Conservation (phyloP, 2,797 vertebrate genomes). For the Muraenolepis orangiensis region DNA sequence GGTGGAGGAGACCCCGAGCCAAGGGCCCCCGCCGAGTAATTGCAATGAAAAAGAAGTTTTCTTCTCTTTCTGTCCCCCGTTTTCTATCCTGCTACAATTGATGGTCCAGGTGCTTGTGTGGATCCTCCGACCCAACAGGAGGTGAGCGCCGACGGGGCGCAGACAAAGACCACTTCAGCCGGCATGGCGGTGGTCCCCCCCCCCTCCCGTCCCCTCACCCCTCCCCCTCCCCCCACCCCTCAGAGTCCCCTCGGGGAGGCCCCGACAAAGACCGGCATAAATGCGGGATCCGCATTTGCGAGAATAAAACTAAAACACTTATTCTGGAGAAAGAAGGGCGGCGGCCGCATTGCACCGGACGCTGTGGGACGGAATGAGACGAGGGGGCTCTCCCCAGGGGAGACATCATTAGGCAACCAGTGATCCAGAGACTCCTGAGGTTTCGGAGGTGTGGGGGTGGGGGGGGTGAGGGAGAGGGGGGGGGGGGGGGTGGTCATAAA, state of each 20-base stretch:
- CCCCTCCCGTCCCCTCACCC: no score
- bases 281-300: slow-evolving; percentile 84
- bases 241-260: slow-evolving; percentile 70
- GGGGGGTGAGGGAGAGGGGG: no score
- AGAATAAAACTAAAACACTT: slow-evolving; percentile 88
- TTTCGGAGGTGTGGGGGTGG: no score
- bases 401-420: slow-evolving; percentile 81
- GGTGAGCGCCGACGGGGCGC: slow-evolving; percentile 69
- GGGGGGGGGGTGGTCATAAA: slow-evolving; percentile 79
- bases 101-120: slow-evolving; percentile 82
- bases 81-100: slow-evolving; percentile 82
- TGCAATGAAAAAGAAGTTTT: slow-evolving; percentile 72
- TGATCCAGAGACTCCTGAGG: slow-evolving; percentile 77
- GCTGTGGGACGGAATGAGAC: slow-evolving; percentile 73
- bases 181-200: slow-evolving; percentile 79
- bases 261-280: slow-evolving; percentile 83
- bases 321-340: slow-evolving; percentile 70
- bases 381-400: no score
- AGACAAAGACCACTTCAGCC: slow-evolving; percentile 83
- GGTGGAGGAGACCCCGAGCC: slow-evolving; percentile 71
- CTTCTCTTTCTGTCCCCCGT: slow-evolving; percentile 70
- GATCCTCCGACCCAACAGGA: slow-evolving; percentile 72
- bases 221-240: no score
- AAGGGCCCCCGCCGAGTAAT: slow-evolving; percentile 71
- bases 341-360: slow-evolving; percentile 75